These are phyloP conservation scores for Phlogophora meticulosa DNA, from an alignment of 2,888 invertebrate species.

Conservation along the genomic window DNA sequence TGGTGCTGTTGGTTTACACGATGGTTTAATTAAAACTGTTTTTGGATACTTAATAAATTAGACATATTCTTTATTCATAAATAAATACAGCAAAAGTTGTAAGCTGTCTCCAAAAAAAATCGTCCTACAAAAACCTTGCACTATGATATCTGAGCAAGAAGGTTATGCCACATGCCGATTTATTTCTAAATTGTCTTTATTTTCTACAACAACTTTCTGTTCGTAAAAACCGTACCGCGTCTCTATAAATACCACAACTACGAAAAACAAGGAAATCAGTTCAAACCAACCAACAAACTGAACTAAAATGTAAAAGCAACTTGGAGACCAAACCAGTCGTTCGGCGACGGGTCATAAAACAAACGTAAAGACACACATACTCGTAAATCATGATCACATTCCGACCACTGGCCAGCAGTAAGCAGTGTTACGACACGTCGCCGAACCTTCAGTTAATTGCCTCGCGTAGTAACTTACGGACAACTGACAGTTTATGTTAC, in stretches of 20 bases:
- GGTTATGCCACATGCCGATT: background rate
- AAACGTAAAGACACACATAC: constrained; percentile 47
- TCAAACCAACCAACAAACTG: constrained; percentile 11
- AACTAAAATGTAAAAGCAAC: constrained; percentile 20
- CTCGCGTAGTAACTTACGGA: constrained; percentile 7
- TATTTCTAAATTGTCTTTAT: background rate
- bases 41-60: background rate
- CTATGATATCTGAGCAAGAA: too few species aligned
- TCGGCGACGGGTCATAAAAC: constrained; percentile 42
- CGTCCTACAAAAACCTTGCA: background rate
- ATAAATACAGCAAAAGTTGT: background rate
- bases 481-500: constrained; percentile 28
- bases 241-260: background rate
- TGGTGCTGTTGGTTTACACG: constrained; percentile 29
- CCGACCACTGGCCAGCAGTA: constrained; percentile 33
- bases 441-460: constrained; percentile 54
- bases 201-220: background rate
- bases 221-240: background rate
- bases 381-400: constrained; percentile 64
- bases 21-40: background rate
- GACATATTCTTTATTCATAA: background rate
- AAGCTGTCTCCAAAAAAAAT: background rate
- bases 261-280: constrained; percentile 8
- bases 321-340: constrained; percentile 43
- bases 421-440: constrained; percentile 54